These are phyloP conservation scores for Drosophila fulvimacula DNA, from an alignment of 2,888 invertebrate genomes.

Conservation along the genomic window DNA sequence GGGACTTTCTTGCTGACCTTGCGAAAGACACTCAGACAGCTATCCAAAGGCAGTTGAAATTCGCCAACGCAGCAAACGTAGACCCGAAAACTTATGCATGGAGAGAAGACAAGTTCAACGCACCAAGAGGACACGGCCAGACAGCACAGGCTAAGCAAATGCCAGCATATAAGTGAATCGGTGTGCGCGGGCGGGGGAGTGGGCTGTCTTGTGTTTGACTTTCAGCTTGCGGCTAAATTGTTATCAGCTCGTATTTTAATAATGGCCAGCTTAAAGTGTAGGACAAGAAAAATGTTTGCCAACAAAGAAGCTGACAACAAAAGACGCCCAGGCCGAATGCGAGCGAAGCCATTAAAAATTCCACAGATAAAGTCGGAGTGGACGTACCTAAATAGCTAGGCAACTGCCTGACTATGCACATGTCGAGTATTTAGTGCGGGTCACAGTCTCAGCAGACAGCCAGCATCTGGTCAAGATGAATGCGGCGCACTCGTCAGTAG, in stretches of 20 bases:
- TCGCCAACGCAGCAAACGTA: slow-evolving; percentile 54
- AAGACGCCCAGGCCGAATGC: slow-evolving; percentile 49
- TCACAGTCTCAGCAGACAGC: slow-evolving; percentile 31
- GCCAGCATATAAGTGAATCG: slow-evolving; percentile 31
- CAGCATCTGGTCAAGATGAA: slow-evolving; percentile 46
- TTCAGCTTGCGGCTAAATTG: slow-evolving; percentile 75
- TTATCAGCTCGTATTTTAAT: slow-evolving; percentile 78
- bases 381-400: slow-evolving; percentile 30
- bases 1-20: slow-evolving; percentile 56
- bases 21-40: slow-evolving; percentile 60
- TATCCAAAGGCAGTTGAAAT: slow-evolving; percentile 50
- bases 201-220: slow-evolving; percentile 67
- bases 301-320: slow-evolving; percentile 66
- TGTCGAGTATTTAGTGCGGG: slow-evolving; percentile 60
- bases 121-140: slow-evolving; percentile 70
- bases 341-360: slow-evolving; percentile 73
- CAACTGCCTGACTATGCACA: slow-evolving; percentile 39
- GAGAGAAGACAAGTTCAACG: slow-evolving; percentile 66
- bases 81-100: slow-evolving; percentile 46
- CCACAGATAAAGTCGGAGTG: slow-evolving; percentile 45
- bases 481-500: slow-evolving; percentile 34
- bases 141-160: slow-evolving; percentile 61
- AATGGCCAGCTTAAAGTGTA: slow-evolving; percentile 81
- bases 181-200: slow-evolving; percentile 15
- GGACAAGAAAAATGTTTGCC: slow-evolving; percentile 77